phyloP scores from a whole-genome alignment of 2,113 vertebrate species.

The Riparia riparia region DNA sequence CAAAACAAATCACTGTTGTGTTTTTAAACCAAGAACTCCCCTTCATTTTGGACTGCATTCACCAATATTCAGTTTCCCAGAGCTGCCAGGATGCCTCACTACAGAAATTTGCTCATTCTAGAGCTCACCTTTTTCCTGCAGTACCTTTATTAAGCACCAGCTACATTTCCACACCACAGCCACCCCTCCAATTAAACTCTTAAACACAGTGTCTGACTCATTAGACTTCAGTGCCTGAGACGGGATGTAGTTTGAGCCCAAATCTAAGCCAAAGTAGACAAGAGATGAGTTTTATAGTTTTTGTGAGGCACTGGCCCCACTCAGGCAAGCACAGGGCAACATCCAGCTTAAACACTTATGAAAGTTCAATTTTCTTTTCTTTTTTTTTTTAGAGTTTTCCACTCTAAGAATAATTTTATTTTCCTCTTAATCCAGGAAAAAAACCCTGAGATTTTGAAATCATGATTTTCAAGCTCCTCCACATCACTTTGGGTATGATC shows the following conservation, averaged over 20 bases:
- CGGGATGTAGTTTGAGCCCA: not conserved
- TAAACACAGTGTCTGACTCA: not conserved
- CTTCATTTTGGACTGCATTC: not conserved
- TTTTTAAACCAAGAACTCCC: not conserved
- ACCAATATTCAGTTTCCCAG: not conserved
- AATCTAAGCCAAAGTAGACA: not conserved
- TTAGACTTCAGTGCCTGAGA: not conserved
- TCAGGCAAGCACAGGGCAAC: not conserved
- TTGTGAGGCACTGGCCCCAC: rapidly evolving
- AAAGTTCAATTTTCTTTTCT: not conserved
- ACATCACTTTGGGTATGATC: rapidly evolving
- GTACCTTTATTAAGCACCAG: not conserved
- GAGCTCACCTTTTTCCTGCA: not conserved
- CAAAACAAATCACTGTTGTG: not conserved
- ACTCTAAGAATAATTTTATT: not conserved
- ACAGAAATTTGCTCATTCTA: not conserved
- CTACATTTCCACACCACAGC: not conserved
- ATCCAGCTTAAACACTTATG: not conserved
- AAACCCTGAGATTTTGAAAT: not conserved
- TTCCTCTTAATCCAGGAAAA: not conserved
- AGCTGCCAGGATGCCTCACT: rapidly evolving
- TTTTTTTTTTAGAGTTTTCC: not conserved
- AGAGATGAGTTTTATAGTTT: not conserved
- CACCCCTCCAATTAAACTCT: not conserved
- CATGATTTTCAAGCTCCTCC: not conserved